A percentile compares a stretch with the other conserved stretches of the same genome.
Evolutionary conservation across 1,140 invertebrate genomes (phyloP).

Genomic region (Aphelinus atriplicis): DNA sequence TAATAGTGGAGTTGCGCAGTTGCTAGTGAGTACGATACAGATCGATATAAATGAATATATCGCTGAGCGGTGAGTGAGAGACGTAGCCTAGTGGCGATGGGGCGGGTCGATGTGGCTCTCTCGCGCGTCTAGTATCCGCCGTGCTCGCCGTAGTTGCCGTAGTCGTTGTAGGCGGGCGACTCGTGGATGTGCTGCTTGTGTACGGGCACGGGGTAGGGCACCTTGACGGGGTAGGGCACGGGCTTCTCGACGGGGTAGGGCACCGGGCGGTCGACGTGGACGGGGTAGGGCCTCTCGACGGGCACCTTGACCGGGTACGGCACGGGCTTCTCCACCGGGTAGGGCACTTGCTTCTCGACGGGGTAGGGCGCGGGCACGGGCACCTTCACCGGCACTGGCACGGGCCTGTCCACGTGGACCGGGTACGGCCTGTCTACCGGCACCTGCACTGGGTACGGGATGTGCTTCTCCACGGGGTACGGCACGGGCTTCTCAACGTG

Average conservation of each 20-base stretch:
- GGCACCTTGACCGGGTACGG: constrained; percentile 78
- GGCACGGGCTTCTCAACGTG: constrained; percentile 76
- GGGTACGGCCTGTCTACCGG: constrained; percentile 71
- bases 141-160: constrained; percentile 3
- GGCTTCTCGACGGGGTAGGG: constrained; percentile 71
- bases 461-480: constrained; percentile 76
- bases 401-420: constrained; percentile 67
- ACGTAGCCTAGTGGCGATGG: too few species aligned
- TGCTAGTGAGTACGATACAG: too few species aligned
- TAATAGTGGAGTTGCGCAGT: too few species aligned
- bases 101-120: too few species aligned
- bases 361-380: constrained; percentile 58
- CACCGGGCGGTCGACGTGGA: constrained; percentile 72
- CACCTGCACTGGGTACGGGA: constrained; percentile 72
- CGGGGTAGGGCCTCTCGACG: constrained; percentile 72
- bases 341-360: constrained; percentile 60
- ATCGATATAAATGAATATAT: too few species aligned
- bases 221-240: constrained; percentile 71
- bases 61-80: too few species aligned
- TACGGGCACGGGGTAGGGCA: constrained; percentile 70
- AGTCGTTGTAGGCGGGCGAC: constrained; percentile 12
- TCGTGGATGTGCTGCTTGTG: constrained; percentile 35
- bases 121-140: too few species aligned
- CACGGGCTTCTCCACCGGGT: constrained; percentile 65
- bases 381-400: constrained; percentile 69